Percentiles rank a stretch among this genome's conserved stretches.
These are phyloP conservation scores for Eurystomus gularis DNA, from an alignment of 2,113 vertebrate genomes.

Conservation along the genomic window DNA sequence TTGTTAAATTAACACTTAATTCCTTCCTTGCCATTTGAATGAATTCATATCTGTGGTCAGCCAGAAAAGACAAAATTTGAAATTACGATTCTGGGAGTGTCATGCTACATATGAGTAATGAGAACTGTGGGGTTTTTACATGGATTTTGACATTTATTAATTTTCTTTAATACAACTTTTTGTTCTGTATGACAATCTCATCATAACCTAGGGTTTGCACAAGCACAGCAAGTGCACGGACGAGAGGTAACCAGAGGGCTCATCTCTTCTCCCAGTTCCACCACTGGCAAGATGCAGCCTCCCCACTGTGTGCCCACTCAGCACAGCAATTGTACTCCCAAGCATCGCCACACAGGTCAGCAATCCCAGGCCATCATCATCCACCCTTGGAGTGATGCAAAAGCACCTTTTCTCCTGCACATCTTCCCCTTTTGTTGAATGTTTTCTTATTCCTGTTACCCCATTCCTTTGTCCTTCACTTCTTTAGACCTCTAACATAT, in stretches of 20 bases:
- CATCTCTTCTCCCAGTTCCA: neutral
- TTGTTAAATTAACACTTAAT: slow-evolving; percentile 13
- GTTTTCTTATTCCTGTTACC: neutral
- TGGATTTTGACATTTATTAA: neutral
- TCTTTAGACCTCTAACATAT: neutral
- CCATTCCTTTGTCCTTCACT: neutral
- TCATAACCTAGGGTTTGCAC: neutral
- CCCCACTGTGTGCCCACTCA: no score
- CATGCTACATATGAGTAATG: neutral
- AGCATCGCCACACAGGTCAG: accelerated
- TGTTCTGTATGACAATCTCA: neutral
- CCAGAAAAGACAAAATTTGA: neutral
- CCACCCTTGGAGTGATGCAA: neutral
- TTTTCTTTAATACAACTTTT: neutral
- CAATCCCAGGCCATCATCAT: neutral
- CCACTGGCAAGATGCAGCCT: neutral
- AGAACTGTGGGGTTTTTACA: neutral
- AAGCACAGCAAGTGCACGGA: accelerated
- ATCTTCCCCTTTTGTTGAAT: neutral
- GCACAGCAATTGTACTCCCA: accelerated
- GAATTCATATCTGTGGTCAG: neutral
- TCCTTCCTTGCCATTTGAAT: neutral
- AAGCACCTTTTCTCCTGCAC: neutral
- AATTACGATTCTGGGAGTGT: neutral
- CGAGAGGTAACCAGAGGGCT: neutral